These are phyloP conservation scores for Vireo altiloquus DNA, from an alignment of 2,113 vertebrate species.

Conservation along the genomic window DNA sequence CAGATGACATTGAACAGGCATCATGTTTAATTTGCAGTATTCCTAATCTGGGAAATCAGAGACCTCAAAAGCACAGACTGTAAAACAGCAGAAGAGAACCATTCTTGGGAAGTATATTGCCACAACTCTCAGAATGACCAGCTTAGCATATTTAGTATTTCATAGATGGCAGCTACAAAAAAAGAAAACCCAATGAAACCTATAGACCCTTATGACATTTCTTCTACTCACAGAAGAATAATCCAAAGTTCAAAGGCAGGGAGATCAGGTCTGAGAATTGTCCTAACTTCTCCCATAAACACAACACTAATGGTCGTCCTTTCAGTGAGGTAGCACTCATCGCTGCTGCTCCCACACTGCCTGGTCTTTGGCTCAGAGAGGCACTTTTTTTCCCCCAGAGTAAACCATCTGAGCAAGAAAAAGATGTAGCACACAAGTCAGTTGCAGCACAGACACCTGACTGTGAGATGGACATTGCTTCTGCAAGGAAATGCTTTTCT, in stretches of 20 bases:
- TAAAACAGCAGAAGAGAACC: not conserved
- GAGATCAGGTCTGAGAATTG: not conserved
- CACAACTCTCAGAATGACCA: not conserved
- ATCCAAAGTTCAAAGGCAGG: not conserved
- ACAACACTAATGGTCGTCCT: not conserved
- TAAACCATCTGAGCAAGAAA: not conserved
- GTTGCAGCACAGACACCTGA: rapidly evolving
- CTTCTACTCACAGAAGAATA: not conserved
- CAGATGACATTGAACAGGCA: not conserved
- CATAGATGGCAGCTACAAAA: not conserved
- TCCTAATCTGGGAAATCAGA: not conserved
- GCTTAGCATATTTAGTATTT: not conserved
- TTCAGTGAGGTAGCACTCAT: not conserved
- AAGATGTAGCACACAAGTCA: not conserved
- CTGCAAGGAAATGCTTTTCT: not conserved
- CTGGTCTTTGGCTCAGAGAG: not conserved
- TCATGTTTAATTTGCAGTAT: not conserved
- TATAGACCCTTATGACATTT: not conserved
- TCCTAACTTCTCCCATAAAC: not conserved
- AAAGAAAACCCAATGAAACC: not conserved
- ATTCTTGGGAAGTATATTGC: not conserved
- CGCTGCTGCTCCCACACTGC: rapidly evolving
- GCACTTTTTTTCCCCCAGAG: not conserved
- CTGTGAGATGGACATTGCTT: rapidly evolving
- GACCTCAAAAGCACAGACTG: not conserved